Evolutionary conservation across 2,113 vertebrate species (phyloP), one percentile per base, ranked within the genome.

Genomic region (Oncorhynchus clarkii): DNA sequence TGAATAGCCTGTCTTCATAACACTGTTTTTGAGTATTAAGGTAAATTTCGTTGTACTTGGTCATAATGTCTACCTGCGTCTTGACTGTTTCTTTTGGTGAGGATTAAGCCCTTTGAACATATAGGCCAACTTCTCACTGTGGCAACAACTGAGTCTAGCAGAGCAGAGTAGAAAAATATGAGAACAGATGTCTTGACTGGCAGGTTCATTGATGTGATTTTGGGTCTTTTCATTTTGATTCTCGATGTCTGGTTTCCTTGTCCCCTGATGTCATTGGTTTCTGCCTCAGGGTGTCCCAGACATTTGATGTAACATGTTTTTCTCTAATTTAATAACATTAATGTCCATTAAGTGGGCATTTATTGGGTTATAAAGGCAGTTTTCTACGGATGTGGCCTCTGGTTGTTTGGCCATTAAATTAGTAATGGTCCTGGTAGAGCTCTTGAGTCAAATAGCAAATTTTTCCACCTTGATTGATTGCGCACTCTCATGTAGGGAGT

Each of bases 291-390:
- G 67, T 71, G 22, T 60, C n/a, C 29, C 70, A 74, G 65, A 54
- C 72, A 74, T 84, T 75, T 73, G 64, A 65, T 20, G 70, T 78
- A 78, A 18, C 49, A 66, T n/a, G 60, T 75, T 48, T 72, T 59
- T 26, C 9, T 14, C 60, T 74, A n/a, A 67, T 64, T 39, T 22
- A 45, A 45, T 45, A 45, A 29, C 45, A 60, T 7, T 70, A 65
- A 83, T 85, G 72, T 34, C 77, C 73, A 4, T 86, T 57, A 77
- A 57, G 76, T 75, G 20, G 74, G 18, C 8, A 71, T 14, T 3
- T 67, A 77, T 86, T 82, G 60, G 67, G 84, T 88, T 83, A 81
- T 29, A 39, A 31, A 77, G 75, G 48, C 18, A 24, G 29, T 45
- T 71, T 60, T 72, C 39, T 31, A 39, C 54, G 49, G 14, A 14